Evolutionary conservation across 2,888 invertebrate species (phyloP), one percentile per base, ranked within the genome.

Genomic region (Trileptium ribeirensis): DNA sequence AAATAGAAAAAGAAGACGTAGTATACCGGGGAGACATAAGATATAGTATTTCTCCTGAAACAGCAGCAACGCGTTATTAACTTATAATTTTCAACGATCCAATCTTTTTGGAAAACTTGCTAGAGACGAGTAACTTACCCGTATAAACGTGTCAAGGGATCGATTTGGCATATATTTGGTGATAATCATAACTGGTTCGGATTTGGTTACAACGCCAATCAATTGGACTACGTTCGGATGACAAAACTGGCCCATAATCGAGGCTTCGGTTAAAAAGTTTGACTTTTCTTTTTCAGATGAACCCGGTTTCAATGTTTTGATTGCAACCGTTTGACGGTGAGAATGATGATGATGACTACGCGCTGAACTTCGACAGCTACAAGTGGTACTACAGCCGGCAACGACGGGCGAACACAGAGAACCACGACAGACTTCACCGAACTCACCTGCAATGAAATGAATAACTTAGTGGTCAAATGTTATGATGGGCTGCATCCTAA

Each of bases 151-250:
- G 89, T 99, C 99, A 84, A 99, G 91, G 77, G 97, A 97, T 67
- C 99, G 98, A 90, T 99, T 98, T 89, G 97, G 96, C 98, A 99
- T 99, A 89, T 95, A 99, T 89, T 99, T 99, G 3, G 98, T 99
- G 86, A 99, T 96, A 84, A 98, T 98, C 97, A 97, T 97, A 81
- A 97, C 96, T 19, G 86, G 86, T 40, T 86, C 85, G 24, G 81
- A 67, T 36, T 83, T 82, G 29, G 87, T 87, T 51, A 87, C 87
- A 19, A 88, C 88, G 74, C 88, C 88, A 64, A 86, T 97, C 78
- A 99, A 92, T 90, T 96, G 97, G 89, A 99, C 98, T 80, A 99
- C 98, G 91, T 99, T 99, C 0, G 97, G 96, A 90, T 99, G 97
- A 89, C 97, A 96, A 90, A 99, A 99, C 89, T 99, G 99, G 34